phyloP scores from a whole-genome alignment of 2,797 vertebrate genomes.

The Platalea minor region DNA sequence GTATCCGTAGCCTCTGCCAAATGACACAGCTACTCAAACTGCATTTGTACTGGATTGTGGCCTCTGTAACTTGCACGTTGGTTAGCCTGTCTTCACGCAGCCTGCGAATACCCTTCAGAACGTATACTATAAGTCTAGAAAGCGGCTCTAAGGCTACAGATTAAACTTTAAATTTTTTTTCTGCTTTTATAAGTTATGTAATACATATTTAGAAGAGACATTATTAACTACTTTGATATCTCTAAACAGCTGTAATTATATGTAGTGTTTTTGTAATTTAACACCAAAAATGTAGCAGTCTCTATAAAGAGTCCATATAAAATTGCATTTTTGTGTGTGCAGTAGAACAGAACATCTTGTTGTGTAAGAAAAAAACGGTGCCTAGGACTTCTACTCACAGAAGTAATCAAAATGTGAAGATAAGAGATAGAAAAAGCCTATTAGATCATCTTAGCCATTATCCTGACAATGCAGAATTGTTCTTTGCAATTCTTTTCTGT shows the following conservation, averaged over 20 bases:
- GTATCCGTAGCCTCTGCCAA: neutral
- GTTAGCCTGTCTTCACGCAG: neutral
- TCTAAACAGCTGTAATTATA: neutral
- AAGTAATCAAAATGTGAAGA: neutral
- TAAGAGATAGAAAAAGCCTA: neutral
- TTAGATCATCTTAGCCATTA: neutral
- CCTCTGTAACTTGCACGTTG: fast-evolving
- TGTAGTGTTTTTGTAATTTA: neutral
- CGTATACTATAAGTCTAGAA: neutral
- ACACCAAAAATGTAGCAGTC: neutral
- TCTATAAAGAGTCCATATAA: neutral
- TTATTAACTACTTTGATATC: neutral
- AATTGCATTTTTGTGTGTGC: neutral
- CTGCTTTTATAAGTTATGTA: neutral
- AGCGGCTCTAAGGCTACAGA: neutral
- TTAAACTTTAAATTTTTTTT: neutral
- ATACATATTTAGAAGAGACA: neutral
- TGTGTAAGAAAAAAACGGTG: neutral
- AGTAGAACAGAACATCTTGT: neutral
- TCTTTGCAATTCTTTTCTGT: neutral
- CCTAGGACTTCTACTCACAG: neutral
- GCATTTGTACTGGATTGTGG: neutral
- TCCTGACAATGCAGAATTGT: neutral
- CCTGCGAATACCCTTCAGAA: neutral
- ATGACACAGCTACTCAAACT: neutral